These are phyloP conservation scores for Lasioglossum lativentre DNA, from an alignment of 2,888 invertebrate genomes.

Conservation along the genomic window DNA sequence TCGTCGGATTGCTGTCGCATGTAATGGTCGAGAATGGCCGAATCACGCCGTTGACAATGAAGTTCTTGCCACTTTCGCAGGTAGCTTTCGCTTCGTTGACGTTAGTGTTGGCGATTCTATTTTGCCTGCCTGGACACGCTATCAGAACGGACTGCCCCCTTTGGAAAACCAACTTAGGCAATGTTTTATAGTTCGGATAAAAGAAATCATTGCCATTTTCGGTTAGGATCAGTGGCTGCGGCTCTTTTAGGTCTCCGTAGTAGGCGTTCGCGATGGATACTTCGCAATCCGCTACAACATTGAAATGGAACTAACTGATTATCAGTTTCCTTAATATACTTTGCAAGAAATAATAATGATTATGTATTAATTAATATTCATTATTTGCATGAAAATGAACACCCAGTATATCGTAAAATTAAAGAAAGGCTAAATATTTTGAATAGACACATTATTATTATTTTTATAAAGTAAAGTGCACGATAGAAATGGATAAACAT, in stretches of 20 bases:
- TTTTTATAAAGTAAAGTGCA: no score
- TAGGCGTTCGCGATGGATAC: slow-evolving; percentile 82
- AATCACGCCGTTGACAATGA: slow-evolving; percentile 51
- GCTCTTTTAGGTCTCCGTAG: slow-evolving; percentile 86
- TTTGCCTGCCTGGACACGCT: slow-evolving; percentile 77
- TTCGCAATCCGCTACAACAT: slow-evolving; percentile 78
- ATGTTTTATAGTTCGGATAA: slow-evolving; percentile 58
- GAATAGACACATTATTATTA: no score
- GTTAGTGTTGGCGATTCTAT: slow-evolving; percentile 65
- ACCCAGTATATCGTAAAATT: no score
- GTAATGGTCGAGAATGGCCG: not conserved
- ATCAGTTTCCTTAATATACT: no score
- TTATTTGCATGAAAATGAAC: no score
- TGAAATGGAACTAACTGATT: not conserved
- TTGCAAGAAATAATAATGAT: no score
- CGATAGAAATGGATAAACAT: no score
- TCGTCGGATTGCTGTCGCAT: not conserved
- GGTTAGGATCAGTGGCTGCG: slow-evolving; percentile 87
- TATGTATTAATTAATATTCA: no score
- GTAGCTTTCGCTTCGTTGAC: slow-evolving; percentile 54
- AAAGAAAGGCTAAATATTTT: no score
- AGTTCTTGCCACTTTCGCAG: slow-evolving; percentile 70
- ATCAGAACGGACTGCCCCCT: slow-evolving; percentile 68
- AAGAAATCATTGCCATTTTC: slow-evolving; percentile 59
- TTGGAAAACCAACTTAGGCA: slow-evolving; percentile 55